Evolutionary conservation across 2,113 vertebrate genomes (phyloP).

Genomic region (Callaeas wilsoni): DNA sequence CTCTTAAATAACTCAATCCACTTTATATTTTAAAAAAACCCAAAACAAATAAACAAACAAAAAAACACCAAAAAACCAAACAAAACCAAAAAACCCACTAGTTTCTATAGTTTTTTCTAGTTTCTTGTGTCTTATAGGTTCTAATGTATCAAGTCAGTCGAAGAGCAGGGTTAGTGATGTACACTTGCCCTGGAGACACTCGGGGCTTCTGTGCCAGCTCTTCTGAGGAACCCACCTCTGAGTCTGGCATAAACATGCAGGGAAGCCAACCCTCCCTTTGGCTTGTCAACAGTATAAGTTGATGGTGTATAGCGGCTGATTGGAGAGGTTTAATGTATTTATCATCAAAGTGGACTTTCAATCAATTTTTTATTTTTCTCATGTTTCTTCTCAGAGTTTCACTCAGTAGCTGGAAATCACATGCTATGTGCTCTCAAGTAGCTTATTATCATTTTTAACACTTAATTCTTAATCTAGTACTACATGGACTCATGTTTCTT

Average conservation of each 20-base stretch:
- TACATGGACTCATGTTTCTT: neutral
- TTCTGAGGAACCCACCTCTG: neutral
- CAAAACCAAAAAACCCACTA: accelerated
- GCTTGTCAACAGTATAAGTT: neutral
- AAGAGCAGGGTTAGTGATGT: neutral
- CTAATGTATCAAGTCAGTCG: neutral
- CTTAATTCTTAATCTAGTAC: neutral
- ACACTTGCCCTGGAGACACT: neutral
- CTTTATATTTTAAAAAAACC: neutral
- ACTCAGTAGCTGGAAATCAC: neutral
- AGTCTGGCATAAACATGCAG: accelerated
- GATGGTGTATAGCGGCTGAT: accelerated
- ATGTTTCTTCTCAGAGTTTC: neutral
- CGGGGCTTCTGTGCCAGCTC: accelerated
- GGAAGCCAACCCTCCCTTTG: neutral
- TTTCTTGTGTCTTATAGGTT: neutral
- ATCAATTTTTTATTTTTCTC: neutral
- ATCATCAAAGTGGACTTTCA: neutral
- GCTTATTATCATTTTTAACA: neutral
- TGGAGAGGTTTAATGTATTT: neutral
- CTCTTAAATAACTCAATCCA: neutral
- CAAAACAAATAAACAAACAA: too few relatives aligned
- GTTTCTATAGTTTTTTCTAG: neutral
- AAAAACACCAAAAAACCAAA: neutral
- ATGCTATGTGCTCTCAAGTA: neutral